Base-by-base conservation (phyloP, 2,888 invertebrate genomes). In the Epistrophella euchroma region DNA sequence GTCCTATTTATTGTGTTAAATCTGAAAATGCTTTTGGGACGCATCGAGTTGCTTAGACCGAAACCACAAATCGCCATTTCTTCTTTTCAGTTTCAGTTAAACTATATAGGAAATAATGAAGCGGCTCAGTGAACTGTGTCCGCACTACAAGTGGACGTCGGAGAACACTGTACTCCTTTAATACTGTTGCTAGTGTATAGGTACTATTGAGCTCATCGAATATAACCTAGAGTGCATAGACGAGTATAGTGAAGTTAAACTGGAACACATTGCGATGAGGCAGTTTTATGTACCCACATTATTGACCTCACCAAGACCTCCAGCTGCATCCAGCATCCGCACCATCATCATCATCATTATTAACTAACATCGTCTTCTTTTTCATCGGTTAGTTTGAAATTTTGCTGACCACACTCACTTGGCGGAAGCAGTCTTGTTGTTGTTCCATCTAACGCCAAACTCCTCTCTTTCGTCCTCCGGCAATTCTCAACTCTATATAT, bases 221-320 rank as follows among this genome's bases (percentile, higher is more conserved):
- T 62, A 74, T 62, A 66, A 64, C 64, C 45, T 52, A 52, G 76
- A 68, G 58, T 40, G 62, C 55, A 32, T 64, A 66, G 62, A 15
- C 15, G 19, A 60, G 19, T 60, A 37, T 35, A 60, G 17, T 22
- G 22, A 40, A 71, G 75, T 76, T 76, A 80, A 60, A 85, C 77
- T 86, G 82, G 86, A 86, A 77, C 86, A 86, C 77, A 78, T 72
- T 78, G 77, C 66, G 15, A 64, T 62, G 70, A 81, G 50, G 71
- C 86, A 74, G 73, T 78, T 82, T 78, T 87, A 87, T 87, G 83
- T 83, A 79, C 83, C 87, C 87, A 87, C 87, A 87, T 87, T 87
- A 83, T 83, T 87, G 87, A 87, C 87, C 87, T 87, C 83, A 68
- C 40, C 68, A 71, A 86, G 83, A 87, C 83, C 87, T 83, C 87